Evolutionary conservation across 2,113 vertebrate genomes (phyloP).

Genomic region (Myiozetetes cayanensis): DNA sequence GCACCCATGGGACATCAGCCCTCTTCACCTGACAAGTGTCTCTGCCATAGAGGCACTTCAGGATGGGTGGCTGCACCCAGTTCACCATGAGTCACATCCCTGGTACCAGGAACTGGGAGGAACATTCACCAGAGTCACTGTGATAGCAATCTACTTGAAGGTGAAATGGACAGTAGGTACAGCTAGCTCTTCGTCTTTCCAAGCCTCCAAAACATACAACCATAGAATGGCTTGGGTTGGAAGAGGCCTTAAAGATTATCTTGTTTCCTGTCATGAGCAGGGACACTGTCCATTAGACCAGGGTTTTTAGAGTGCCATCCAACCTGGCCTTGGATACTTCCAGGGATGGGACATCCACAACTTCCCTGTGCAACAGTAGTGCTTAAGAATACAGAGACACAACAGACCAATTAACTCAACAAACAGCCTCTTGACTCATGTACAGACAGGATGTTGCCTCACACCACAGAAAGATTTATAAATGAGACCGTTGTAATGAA

Average conservation of each 20-base stretch:
- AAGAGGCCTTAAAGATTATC: neutral
- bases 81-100: neutral
- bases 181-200: neutral
- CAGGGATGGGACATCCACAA: too few relatives aligned
- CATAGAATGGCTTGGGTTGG: neutral
- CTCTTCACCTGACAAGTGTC: neutral
- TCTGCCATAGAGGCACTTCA: fast-evolving
- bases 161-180: neutral
- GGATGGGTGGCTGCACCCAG: neutral
- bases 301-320: neutral
- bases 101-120: neutral
- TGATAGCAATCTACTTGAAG: neutral
- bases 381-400: neutral
- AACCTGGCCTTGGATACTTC: neutral
- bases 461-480: neutral
- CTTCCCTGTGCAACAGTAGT: neutral
- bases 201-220: neutral
- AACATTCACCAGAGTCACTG: neutral
- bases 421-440: neutral
- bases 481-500: neutral
- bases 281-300: neutral
- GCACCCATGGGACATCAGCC: fast-evolving
- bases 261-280: neutral
- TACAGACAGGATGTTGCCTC: neutral
- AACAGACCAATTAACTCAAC: fast-evolving